phyloP scores from a whole-genome alignment of 2,797 vertebrate species.

The Pteropus rufus region DNA sequence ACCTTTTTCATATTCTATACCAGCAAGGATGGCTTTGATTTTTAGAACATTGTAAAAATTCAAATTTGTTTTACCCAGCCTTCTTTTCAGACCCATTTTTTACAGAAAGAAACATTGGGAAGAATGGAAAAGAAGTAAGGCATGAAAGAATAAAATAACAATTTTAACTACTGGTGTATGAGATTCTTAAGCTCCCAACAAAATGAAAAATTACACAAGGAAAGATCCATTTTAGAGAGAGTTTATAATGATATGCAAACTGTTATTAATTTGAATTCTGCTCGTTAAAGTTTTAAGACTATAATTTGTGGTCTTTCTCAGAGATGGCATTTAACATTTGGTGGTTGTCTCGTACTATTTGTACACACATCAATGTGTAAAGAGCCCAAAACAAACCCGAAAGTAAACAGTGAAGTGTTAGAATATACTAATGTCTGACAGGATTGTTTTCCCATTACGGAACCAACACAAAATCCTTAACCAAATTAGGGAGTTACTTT shows the following conservation, averaged over 20 bases:
- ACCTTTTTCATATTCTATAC: neutral
- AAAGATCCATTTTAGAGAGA: neutral
- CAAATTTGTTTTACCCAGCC: neutral
- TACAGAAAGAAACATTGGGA: neutral
- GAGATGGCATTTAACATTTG: neutral
- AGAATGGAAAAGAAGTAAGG: neutral
- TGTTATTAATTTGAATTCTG: neutral
- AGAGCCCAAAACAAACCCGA: neutral
- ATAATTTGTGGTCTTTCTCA: neutral
- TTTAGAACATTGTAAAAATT: neutral
- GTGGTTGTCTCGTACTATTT: neutral
- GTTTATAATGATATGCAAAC: neutral
- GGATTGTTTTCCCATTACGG: neutral
- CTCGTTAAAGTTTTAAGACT: neutral
- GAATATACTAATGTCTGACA: neutral
- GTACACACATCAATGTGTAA: neutral
- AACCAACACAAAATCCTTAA: neutral
- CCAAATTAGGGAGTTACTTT: neutral
- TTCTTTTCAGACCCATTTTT: neutral
- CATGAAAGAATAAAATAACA: neutral
- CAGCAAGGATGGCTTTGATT: neutral
- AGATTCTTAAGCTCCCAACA: neutral
- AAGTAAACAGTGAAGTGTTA: neutral
- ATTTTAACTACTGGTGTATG: neutral
- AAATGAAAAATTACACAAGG: neutral